A percentile compares a stretch with the other conserved stretches of the same genome.
These are phyloP conservation scores for Pachydiplax longipennis DNA, from an alignment of 2,888 invertebrate species.

Conservation along the genomic window DNA sequence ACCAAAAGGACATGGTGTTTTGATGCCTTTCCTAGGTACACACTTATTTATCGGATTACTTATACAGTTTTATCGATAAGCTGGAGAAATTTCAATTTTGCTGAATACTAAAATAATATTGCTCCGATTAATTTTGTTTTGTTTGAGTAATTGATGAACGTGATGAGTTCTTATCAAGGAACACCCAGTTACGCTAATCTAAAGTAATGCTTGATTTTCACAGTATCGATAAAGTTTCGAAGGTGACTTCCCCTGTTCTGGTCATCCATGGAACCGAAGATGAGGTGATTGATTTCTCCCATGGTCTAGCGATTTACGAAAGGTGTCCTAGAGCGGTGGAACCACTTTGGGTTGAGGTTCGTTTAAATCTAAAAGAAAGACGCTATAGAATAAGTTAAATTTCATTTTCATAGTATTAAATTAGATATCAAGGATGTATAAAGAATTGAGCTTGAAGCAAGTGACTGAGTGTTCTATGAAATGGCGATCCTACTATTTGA, in stretches of 20 bases:
- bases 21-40: conserved; percentile 96
- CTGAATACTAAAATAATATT: no score
- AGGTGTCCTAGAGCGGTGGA: conserved; percentile 95
- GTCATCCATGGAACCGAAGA: conserved; percentile 99
- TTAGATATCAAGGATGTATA: no score
- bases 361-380: conserved; percentile 47
- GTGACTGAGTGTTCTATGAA: no score
- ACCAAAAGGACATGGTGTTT: conserved; percentile 98
- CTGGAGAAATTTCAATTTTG: no score
- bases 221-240: conserved; percentile 98
- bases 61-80: no score
- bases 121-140: no score
- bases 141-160: no score
- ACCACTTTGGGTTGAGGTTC: conserved; percentile 95
- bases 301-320: conserved; percentile 96
- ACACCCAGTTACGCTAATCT: not conserved
- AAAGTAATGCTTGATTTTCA: conserved; percentile 56
- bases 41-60: no score
- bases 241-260: conserved; percentile 95
- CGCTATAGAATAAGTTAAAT: no score
- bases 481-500: no score
- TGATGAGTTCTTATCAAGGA: not conserved
- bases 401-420: no score
- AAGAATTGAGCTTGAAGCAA: no score
- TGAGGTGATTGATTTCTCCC: conserved; percentile 98